Evolutionary conservation across 2,888 invertebrate genomes (phyloP).

Genomic region (Oxycera nigricornis): DNA sequence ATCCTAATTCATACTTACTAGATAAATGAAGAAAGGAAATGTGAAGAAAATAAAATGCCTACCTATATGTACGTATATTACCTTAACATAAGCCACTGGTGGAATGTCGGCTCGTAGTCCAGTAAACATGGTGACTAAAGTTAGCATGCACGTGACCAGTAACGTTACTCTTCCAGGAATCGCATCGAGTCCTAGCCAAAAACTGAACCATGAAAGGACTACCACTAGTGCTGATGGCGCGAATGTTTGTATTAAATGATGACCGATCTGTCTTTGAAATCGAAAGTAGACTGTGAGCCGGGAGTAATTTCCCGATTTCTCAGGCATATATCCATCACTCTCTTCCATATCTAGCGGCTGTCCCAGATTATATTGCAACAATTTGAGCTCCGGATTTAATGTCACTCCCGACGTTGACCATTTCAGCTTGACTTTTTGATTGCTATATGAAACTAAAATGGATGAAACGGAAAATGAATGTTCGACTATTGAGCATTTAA

Average conservation of each 20-base stretch:
- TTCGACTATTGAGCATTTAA: too few species aligned
- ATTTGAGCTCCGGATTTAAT: slow-evolving; percentile 79
- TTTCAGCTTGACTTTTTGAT: slow-evolving; percentile 75
- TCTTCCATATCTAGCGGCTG: slow-evolving; percentile 75
- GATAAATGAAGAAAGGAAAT: too few species aligned
- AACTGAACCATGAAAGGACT: slow-evolving; percentile 86
- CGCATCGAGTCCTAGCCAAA: slow-evolving; percentile 84
- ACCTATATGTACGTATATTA: too few species aligned
- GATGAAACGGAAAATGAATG: slow-evolving; percentile 40
- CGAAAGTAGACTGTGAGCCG: slow-evolving; percentile 79
- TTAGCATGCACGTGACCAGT: slow-evolving; percentile 83
- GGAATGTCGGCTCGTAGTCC: slow-evolving; percentile 82
- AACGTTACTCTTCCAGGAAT: slow-evolving; percentile 83
- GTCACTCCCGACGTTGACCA: slow-evolving; percentile 80
- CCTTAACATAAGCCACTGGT: slow-evolving; percentile 87
- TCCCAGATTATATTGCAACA: slow-evolving; percentile 80
- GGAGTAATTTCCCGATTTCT: slow-evolving; percentile 84
- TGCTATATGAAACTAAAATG: slow-evolving; percentile 77
- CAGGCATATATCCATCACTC: slow-evolving; percentile 75
- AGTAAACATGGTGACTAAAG: slow-evolving; percentile 86
- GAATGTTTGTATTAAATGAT: slow-evolving; percentile 84
- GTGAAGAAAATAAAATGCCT: too few species aligned
- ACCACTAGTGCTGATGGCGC: slow-evolving; percentile 84
- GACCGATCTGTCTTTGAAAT: slow-evolving; percentile 84
- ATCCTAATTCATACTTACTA: too few species aligned